Percentiles rank a stretch among this genome's conserved stretches.
phyloP scores from a whole-genome alignment of 2,113 vertebrate species.

The Bolborhynchus lineola region DNA sequence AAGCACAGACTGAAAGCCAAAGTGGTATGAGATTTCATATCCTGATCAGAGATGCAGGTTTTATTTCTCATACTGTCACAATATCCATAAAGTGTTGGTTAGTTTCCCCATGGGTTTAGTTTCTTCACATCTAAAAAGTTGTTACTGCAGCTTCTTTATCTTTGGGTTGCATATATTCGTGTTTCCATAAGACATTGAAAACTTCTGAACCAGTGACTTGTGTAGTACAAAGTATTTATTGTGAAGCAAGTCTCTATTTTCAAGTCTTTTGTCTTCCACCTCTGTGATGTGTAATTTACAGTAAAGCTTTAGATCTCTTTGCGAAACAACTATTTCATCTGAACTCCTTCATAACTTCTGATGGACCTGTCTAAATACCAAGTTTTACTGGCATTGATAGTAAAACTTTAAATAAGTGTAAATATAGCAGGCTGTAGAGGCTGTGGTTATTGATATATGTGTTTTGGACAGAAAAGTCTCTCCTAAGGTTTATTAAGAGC shows the following conservation, averaged over 20 bases:
- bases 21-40: background rate
- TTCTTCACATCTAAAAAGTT: background rate
- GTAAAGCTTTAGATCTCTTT: background rate
- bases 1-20: background rate
- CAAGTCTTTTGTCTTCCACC: background rate
- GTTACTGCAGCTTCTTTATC: background rate
- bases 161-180: background rate
- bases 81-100: background rate
- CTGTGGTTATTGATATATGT: background rate
- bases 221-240: background rate
- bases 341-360: background rate
- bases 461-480: background rate
- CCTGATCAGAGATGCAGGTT: background rate
- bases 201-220: background rate
- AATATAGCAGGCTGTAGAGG: background rate
- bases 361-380: background rate
- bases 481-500: background rate
- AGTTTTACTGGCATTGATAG: background rate
- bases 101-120: background rate
- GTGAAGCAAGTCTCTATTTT: background rate
- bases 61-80: background rate
- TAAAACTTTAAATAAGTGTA: background rate
- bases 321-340: background rate
- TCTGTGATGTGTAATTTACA: background rate
- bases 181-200: background rate